These are phyloP conservation scores for Macrosoma leucophasiata DNA, from an alignment of 2,888 invertebrate genomes.

Conservation along the genomic window DNA sequence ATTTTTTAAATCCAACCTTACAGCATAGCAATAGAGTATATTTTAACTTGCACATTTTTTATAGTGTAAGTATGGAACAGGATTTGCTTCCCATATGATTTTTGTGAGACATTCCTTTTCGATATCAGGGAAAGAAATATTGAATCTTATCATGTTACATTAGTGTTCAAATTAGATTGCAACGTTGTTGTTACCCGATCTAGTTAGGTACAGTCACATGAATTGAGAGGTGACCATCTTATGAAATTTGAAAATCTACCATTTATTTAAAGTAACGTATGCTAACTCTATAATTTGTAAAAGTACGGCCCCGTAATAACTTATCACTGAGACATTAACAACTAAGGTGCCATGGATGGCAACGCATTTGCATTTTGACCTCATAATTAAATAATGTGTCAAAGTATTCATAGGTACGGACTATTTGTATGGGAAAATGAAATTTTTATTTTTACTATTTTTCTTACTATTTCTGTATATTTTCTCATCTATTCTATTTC, in stretches of 20 bases:
- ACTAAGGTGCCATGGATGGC: no score
- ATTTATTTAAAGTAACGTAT: conserved; percentile 12
- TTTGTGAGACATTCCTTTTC: conserved; percentile 62
- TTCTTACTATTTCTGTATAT: no score
- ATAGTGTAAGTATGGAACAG: conserved; percentile 48
- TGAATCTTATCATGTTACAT: conserved; percentile 2
- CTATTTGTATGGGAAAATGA: no score
- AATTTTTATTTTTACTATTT: no score
- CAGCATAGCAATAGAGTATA: fast-evolving
- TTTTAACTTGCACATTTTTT: conserved; percentile 20
- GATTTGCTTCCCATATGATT: conserved; percentile 69
- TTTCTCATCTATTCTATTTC: no score
- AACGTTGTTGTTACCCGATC: conserved; percentile 35
- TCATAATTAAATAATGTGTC: no score
- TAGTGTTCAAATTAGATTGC: conserved; percentile 32
- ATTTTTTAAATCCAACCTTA: conserved; percentile 24
- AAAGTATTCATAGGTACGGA: no score
- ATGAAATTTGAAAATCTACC: conserved; percentile 27
- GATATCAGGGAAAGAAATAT: conserved; percentile 20
- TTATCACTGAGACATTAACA: no score
- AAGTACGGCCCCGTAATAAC: no score
- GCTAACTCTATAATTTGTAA: no score
- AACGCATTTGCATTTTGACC: no score
- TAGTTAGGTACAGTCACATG: conserved; percentile 49
- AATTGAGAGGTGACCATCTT: conserved; percentile 41